phyloP scores from a whole-genome alignment of 1,140 invertebrate species.

The Drosophila triauraria region DNA sequence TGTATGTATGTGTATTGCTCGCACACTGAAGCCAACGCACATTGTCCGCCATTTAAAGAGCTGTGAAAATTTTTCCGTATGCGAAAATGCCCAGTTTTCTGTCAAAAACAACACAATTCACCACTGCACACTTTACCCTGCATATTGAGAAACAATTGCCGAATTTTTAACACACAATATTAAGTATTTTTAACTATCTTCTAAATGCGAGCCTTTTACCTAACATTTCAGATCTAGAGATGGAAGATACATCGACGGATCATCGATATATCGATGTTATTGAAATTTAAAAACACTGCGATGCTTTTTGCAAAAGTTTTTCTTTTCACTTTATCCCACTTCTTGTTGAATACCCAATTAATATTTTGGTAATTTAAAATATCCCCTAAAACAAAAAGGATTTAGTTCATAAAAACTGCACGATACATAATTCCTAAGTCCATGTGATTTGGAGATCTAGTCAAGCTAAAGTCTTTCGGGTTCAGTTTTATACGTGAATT shows the following conservation, averaged over 20 bases:
- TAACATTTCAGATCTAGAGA: conserved; percentile 63
- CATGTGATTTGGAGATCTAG: too few relatives aligned
- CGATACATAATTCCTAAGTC: too few relatives aligned
- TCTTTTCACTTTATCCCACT: background rate
- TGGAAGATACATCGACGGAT: conserved; percentile 1
- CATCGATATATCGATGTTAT: conserved; percentile 12
- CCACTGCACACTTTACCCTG: conserved; percentile 38
- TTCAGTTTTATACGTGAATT: too few relatives aligned
- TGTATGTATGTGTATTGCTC: conserved; percentile 31
- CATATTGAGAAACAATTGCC: conserved; percentile 48
- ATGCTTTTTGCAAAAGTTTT: background rate
- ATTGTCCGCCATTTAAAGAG: conserved; percentile 82
- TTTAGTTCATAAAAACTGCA: too few relatives aligned
- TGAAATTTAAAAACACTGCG: background rate
- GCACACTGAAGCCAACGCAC: conserved; percentile 76
- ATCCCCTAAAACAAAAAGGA: too few relatives aligned
- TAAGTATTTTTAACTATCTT: conserved; percentile 75
- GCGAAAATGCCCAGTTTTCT: conserved; percentile 10
- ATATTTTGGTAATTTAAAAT: too few relatives aligned
- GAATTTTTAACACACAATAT: conserved; percentile 54
- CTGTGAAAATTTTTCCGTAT: conserved; percentile 56
- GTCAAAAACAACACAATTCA: conserved; percentile 23
- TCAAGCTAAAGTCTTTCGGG: too few relatives aligned
- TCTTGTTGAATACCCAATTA: background rate
- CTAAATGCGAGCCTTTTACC: conserved; percentile 71